Evolutionary conservation across 1,140 invertebrate genomes (phyloP).

Genomic region (Oryzaephilus surinamensis): DNA sequence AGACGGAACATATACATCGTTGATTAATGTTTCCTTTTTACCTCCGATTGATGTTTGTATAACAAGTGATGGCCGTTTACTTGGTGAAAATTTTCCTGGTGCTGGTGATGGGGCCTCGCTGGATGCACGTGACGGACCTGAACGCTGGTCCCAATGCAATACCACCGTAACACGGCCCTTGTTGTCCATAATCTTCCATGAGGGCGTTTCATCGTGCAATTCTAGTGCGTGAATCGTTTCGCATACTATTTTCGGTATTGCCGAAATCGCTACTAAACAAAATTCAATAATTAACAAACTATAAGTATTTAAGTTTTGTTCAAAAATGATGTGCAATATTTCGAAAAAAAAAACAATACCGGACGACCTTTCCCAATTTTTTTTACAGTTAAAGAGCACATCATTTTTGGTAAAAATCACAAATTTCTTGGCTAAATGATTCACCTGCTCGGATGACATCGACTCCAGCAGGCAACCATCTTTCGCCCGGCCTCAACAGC

Average conservation of each 20-base stretch:
- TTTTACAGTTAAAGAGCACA: no score
- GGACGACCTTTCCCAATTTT: no score
- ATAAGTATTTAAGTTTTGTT: no score
- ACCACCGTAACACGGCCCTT: conserved; percentile 89
- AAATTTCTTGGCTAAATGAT: not conserved
- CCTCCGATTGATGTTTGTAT: conserved; percentile 67
- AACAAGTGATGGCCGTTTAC: conserved; percentile 55
- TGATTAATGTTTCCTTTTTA: conserved; percentile 46
- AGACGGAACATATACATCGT: conserved; percentile 42
- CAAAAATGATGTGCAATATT: no score
- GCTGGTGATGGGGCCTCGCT: conserved; percentile 39
- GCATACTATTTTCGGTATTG: conserved; percentile 92
- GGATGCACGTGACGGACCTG: conserved; percentile 45
- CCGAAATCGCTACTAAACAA: conserved; percentile 68
- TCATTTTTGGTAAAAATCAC: not conserved
- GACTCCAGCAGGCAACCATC: conserved; percentile 82
- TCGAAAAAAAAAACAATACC: no score
- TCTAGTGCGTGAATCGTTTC: conserved; percentile 89
- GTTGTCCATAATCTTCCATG: conserved; percentile 96
- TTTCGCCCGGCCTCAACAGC: conserved; percentile 74
- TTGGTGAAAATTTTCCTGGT: conserved; percentile 51
- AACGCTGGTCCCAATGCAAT: conserved; percentile 82
- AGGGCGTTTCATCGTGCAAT: conserved; percentile 87
- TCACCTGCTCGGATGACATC: conserved; percentile 87
- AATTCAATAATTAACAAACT: conserved; percentile 1